Conservation (phyloP, 1,140 invertebrate genomes). For the Temnothorax longispinosus region DNA sequence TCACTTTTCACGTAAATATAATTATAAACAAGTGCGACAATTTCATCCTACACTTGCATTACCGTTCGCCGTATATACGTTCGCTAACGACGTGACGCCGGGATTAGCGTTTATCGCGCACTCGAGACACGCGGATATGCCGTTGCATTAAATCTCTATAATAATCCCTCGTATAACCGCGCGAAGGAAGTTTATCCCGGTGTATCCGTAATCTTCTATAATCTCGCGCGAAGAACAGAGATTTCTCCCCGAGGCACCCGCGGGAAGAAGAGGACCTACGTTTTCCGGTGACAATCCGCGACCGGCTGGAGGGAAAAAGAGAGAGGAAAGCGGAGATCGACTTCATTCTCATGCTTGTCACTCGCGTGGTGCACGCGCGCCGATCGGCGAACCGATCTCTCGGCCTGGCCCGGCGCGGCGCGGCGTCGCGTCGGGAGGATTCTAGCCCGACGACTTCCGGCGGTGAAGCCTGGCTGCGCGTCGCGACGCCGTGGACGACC, state of each 20-base stretch:
- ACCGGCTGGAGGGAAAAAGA: background rate
- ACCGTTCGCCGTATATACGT: background rate
- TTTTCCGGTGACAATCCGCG: background rate
- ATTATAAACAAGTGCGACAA: background rate
- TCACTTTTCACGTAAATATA: background rate
- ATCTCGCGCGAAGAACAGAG: background rate
- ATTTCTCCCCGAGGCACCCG: background rate
- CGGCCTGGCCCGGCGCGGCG: too few species aligned
- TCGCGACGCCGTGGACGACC: conserved; percentile 22
- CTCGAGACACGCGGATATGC: background rate
- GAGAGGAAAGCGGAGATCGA: background rate
- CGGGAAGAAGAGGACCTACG: background rate
- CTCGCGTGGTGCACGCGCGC: background rate
- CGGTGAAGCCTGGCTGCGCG: conserved; percentile 3
- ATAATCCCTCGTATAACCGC: background rate
- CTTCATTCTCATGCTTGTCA: conserved; percentile 13
- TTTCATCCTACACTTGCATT: background rate
- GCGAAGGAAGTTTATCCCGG: background rate
- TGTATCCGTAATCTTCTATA: background rate
- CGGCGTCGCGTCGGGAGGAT: background rate
- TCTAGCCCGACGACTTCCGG: conserved; percentile 2
- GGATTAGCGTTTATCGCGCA: background rate
- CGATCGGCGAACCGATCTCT: too few species aligned
- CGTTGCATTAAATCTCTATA: background rate
- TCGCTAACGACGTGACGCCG: background rate